A percentile compares a stretch with the other conserved stretches of the same genome.
Evolutionary conservation across 2,113 vertebrate species (phyloP).

Genomic region (Piaya cayana): DNA sequence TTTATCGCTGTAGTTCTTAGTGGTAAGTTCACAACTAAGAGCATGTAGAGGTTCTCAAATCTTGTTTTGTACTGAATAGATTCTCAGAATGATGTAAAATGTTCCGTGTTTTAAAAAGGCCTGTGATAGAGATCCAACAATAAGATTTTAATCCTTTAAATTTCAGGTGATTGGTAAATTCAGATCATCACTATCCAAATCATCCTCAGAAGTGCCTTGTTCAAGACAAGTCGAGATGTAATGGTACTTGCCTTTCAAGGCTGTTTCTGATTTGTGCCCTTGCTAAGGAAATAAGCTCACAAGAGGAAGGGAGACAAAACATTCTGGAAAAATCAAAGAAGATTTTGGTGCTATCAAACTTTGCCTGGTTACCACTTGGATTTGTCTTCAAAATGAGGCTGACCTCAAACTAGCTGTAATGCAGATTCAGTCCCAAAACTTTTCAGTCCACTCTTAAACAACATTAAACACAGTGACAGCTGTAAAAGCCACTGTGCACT

Average conservation of each 20-base stretch:
- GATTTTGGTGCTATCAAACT: background rate
- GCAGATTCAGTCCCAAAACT: background rate
- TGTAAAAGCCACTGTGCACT: background rate
- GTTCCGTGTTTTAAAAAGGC: background rate
- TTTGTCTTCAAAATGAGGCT: background rate
- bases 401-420: background rate
- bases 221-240: background rate
- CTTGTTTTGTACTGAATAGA: background rate
- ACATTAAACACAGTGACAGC: background rate
- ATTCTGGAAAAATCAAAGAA: background rate
- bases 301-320: background rate
- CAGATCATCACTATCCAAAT: background rate
- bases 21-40: background rate
- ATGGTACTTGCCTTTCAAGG: background rate
- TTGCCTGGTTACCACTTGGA: background rate
- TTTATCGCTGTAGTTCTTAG: background rate
- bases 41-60: background rate
- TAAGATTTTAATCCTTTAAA: background rate
- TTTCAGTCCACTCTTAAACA: background rate
- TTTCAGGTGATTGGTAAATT: background rate
- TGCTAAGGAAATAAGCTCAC: background rate
- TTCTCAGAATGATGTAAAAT: background rate
- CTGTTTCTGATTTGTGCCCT: background rate
- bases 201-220: background rate
- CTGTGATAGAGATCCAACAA: background rate